Percentiles rank a stretch among this genome's conserved stretches.
Evolutionary conservation across 2,113 vertebrate species (phyloP).

Genomic region (Ammodytes dubius): DNA sequence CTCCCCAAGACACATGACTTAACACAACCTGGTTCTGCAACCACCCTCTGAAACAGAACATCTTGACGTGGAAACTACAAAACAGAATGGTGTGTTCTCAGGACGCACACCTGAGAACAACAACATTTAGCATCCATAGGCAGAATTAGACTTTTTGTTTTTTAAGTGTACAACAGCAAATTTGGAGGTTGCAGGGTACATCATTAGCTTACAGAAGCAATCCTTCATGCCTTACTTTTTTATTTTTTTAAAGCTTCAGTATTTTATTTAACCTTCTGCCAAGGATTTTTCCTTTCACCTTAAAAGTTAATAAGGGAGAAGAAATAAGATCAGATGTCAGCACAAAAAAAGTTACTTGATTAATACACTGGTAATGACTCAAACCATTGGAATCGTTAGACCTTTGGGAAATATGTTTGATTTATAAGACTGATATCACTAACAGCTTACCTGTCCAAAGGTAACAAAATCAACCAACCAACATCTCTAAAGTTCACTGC

Average conservation of each 20-base stretch:
- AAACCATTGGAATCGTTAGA: neutral
- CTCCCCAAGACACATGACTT: conserved; percentile 47
- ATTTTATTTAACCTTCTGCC: neutral
- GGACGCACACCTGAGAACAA: conserved; percentile 8
- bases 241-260: neutral
- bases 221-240: neutral
- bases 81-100: conserved; percentile 27
- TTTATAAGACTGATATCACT: too few relatives aligned
- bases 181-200: neutral
- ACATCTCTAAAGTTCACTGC: too few relatives aligned
- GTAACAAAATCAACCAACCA: neutral
- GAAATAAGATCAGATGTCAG: neutral
- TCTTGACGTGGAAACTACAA: neutral
- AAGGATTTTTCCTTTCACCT: neutral
- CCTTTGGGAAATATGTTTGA: too few relatives aligned
- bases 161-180: conserved; percentile 37
- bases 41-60: conserved; percentile 15
- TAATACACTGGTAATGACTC: neutral
- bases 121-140: neutral
- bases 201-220: conserved; percentile 16
- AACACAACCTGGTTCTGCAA: conserved; percentile 19
- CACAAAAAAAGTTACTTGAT: neutral
- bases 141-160: conserved; percentile 14
- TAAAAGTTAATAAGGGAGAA: neutral
- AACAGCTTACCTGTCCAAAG: too few relatives aligned